phyloP scores from a whole-genome alignment of 2,888 invertebrate genomes.

The Tinea pellionella region DNA sequence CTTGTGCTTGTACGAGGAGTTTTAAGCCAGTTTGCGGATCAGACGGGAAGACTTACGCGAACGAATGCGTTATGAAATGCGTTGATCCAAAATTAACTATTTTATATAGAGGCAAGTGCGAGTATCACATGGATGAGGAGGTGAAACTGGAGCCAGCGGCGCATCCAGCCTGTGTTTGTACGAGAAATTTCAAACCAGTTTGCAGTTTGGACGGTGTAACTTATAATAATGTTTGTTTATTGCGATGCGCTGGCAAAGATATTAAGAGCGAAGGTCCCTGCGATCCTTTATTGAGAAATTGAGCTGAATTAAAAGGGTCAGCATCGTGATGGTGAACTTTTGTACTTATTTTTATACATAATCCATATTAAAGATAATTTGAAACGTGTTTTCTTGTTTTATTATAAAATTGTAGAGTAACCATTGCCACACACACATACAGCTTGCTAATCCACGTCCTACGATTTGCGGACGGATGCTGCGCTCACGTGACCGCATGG shows the following conservation, averaged over 20 bases:
- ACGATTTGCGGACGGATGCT: too few species aligned
- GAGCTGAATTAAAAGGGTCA: neutral
- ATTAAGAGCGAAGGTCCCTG: slow-evolving; percentile 1
- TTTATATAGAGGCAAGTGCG: neutral
- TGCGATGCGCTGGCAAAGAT: slow-evolving; percentile 51
- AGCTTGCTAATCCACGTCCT: too few species aligned
- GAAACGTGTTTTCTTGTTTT: neutral
- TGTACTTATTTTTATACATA: neutral
- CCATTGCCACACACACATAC: too few species aligned
- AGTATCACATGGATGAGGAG: neutral
- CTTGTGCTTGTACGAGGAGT: slow-evolving; percentile 23
- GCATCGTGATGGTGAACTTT: neutral
- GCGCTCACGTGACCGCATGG: too few species aligned
- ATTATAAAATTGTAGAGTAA: neutral
- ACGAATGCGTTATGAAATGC: slow-evolving; percentile 74
- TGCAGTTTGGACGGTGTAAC: slow-evolving; percentile 77
- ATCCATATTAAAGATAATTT: neutral
- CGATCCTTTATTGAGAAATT: neutral
- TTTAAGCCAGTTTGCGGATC: slow-evolving; percentile 73
- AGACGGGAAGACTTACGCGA: slow-evolving; percentile 75
- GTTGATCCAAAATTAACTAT: slow-evolving; percentile 19
- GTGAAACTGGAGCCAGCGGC: neutral
- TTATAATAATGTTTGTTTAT: slow-evolving; percentile 75
- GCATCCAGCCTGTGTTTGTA: slow-evolving; percentile 17
- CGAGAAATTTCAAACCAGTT: slow-evolving; percentile 44